These are phyloP conservation scores for Taurulus bubalis DNA, from an alignment of 2,113 vertebrate species.

Conservation along the genomic window DNA sequence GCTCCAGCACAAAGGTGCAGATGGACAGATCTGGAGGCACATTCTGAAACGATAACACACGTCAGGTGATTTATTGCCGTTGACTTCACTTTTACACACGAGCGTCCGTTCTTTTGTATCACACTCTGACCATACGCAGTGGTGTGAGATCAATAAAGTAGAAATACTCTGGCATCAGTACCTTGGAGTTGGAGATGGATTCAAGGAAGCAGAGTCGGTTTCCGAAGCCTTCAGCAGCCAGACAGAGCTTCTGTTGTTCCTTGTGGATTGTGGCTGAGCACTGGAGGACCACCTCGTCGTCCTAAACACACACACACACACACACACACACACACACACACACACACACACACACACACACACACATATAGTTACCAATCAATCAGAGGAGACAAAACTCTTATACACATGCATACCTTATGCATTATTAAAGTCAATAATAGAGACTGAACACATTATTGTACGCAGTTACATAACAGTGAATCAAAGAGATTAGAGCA, in stretches of 20 bases:
- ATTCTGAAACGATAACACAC: constrained; percentile 84
- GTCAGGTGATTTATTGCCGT: not conserved
- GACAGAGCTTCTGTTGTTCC: constrained; percentile 95
- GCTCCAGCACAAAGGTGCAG: constrained; percentile 97
- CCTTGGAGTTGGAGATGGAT: constrained; percentile 98
- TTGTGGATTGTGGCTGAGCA: constrained; percentile 92
- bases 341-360: not conserved
- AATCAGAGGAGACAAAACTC: not conserved
- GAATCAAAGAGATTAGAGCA: not conserved
- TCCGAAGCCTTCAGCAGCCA: constrained; percentile 97
- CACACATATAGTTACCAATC: not conserved
- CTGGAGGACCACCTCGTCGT: constrained; percentile 97
- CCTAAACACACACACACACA: constrained; percentile 79
- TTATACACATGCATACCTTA: not conserved
- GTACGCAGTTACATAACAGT: not conserved
- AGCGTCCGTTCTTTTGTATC: not conserved
- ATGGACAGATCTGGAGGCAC: constrained; percentile 98
- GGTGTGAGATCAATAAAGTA: not conserved
- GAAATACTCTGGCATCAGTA: constrained; percentile 55
- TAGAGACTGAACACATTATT: not conserved
- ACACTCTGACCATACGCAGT: not conserved
- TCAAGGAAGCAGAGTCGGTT: constrained; percentile 98
- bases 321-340: constrained; percentile 10
- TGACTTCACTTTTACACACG: not conserved
- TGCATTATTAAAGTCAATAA: not conserved